Base-by-base conservation (phyloP, 1,140 invertebrate species). In the Ceratoteleas bidentatus region DNA sequence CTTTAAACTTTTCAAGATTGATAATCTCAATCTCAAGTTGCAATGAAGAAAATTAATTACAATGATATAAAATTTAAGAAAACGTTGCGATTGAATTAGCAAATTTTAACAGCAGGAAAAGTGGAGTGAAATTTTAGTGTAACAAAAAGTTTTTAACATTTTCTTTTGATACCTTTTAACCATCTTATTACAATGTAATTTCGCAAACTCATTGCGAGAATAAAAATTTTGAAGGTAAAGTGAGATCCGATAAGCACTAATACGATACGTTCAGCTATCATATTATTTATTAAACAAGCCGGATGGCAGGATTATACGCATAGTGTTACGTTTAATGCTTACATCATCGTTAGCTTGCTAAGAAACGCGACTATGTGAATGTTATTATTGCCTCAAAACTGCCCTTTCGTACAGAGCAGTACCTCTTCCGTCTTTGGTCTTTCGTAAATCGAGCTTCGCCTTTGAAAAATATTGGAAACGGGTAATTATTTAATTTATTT, bases 271-370 rank as follows among this genome's bases (percentile, higher is more conserved):
- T 68, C 81, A 81, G 65, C 87, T 82, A 88, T 90, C 85, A 89
- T 90, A 90, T 90, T 89, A 90, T 90, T 90, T 90, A 89, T 87
- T 88, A 88, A 90, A 90, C 88, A 90, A 90, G 88, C 89, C 89
- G 89, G 89, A 90, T 90, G 89, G 83, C 38, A 61, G 83, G 85
- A 85, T 90, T 90, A 90, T 49, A 58, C 73, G 87, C 81, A 74
- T 90, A 88, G 16, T 85, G 84, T 90, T 90, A 89, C 88, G 74
- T 40, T 61, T 89, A 88, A 89, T 88, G 81, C 85, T 85, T 75
- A 65, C 81, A 84, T 72, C 79, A 70, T 84, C 69, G 83, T 87
- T 85, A 78, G 45, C 70, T 62, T 70, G 62, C 16, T 45, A 77
- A 79, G 57, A 80, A 79, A 77, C 78, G 61, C 82, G 81, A 80